Evolutionary conservation across 2,888 invertebrate species (phyloP).

Genomic region (Netelia fuscicornis): DNA sequence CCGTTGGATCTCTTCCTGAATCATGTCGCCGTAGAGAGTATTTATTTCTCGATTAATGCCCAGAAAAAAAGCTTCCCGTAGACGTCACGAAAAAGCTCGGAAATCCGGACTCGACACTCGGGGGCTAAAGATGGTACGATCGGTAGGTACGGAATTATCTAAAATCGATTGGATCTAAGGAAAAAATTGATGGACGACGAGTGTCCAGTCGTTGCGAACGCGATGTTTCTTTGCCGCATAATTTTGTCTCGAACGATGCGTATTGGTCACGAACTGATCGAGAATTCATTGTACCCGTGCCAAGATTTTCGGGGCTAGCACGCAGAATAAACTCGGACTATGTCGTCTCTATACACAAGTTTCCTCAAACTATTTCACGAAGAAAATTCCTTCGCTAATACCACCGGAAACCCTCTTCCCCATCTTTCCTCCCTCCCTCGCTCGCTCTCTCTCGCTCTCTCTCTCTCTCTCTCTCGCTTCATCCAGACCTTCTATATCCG

Average conservation of each 20-base stretch:
- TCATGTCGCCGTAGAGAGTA: constrained; percentile 49
- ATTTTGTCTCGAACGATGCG: not conserved
- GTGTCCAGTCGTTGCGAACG: not conserved
- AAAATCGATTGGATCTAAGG: no score
- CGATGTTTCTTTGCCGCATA: constrained; percentile 10
- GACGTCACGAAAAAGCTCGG: not conserved
- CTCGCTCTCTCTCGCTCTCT: not conserved
- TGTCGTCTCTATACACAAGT: constrained; percentile 6
- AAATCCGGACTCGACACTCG: not conserved
- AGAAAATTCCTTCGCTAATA: constrained; percentile 50
- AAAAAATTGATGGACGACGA: no score
- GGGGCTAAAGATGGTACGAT: no score
- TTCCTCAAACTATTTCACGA: constrained; percentile 53
- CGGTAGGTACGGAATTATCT: no score
- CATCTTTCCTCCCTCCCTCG: not conserved
- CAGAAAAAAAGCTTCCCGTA: not conserved
- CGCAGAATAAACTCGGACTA: constrained; percentile 7
- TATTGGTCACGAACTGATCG: not conserved
- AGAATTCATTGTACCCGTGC: not conserved
- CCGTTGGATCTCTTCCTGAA: constrained; percentile 30
- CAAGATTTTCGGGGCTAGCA: not conserved
- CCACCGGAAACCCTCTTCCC: constrained; percentile 22
- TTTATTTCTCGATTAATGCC: constrained; percentile 56
- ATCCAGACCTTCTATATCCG: constrained; percentile 35
- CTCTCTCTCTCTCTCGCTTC: not conserved